Base-by-base conservation (phyloP, 2,113 vertebrate genomes). In the Catagonus wagneri region DNA sequence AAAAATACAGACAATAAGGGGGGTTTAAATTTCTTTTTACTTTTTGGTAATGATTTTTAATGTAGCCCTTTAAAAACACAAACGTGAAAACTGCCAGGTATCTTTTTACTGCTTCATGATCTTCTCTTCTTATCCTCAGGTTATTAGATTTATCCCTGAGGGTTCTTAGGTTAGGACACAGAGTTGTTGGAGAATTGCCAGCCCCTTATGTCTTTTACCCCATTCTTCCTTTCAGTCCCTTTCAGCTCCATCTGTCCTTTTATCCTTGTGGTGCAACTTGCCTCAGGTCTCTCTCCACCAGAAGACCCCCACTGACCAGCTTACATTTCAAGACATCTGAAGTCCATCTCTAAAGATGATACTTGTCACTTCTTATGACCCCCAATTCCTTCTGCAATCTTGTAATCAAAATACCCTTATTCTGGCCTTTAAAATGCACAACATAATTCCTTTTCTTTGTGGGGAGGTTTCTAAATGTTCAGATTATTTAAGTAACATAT, bases 21-120 rank as follows among this genome's bases (percentile, higher is more conserved):
- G 8, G 34, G 39, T 36, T 72, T 92, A 63, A 25, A 13, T 84
- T 87, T 58, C 12, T 27, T 91, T 93, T 74, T 52, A 6, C 72
- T 90, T 79, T 83, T 69, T 80, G 23, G 3, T 80, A 36, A 72
- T 58, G 34, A 56, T 93, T 69, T 69, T 89, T 87, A 83, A 80
- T 69, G 50, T 68, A 87, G 29, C 16, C 22, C 20, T 94, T 93
- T 54, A 68, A 72, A 90, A 44, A 39, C 17, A 5, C 25, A 68
- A 81, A 81, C 8, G 2, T 63, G 16, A 69, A 74, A 90, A 39
- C 52, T 25, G 11, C 19, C 32, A 34, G 32, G 10, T n/a, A n/a
- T 80, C 14, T 96, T 94, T 86, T 81, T n/a, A 22, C 5, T 58
- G 20, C 36, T 80, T 76, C 22, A 22, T 29, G 32, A 13, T 60